phyloP scores from a whole-genome alignment of 2,888 invertebrate genomes.

The Julus scanicus region DNA sequence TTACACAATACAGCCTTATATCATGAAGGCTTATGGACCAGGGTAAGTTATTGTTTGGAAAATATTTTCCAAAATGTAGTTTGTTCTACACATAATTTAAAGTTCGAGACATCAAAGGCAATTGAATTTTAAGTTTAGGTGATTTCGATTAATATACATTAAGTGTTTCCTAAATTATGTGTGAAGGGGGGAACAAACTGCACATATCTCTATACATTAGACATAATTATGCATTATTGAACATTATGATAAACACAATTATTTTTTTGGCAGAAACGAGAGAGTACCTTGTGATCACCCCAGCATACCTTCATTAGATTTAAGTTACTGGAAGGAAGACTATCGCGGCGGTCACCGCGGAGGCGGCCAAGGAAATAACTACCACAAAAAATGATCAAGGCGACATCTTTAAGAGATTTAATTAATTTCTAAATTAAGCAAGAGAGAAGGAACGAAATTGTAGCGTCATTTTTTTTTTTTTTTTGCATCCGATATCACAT shows the following conservation, averaged over 20 bases:
- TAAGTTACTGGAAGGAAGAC: constrained; percentile 56
- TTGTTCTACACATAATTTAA: too few relatives aligned
- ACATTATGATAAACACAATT: not conserved
- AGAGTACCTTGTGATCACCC: constrained; percentile 57
- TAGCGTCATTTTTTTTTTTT: constrained; percentile 6
- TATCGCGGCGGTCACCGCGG: constrained; percentile 23
- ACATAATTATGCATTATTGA: too few relatives aligned
- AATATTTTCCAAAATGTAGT: too few relatives aligned
- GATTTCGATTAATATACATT: too few relatives aligned
- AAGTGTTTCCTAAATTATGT: too few relatives aligned
- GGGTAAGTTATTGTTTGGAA: constrained; percentile 55
- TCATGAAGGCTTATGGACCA: constrained; percentile 57
- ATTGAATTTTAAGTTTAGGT: too few relatives aligned
- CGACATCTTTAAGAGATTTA: not conserved
- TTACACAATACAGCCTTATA: constrained; percentile 58
- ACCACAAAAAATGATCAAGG: constrained; percentile 34
- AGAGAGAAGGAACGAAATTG: constrained; percentile 9
- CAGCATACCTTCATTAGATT: constrained; percentile 53
- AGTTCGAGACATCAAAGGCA: too few relatives aligned
- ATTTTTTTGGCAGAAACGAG: constrained; percentile 57
- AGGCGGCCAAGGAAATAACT: constrained; percentile 31
- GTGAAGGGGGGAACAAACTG: too few relatives aligned
- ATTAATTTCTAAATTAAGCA: not conserved
- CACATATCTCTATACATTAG: too few relatives aligned
- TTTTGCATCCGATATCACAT: constrained; percentile 14